Conservation (phyloP, 2,888 invertebrate genomes). For the Drosophila pullipes region DNA sequence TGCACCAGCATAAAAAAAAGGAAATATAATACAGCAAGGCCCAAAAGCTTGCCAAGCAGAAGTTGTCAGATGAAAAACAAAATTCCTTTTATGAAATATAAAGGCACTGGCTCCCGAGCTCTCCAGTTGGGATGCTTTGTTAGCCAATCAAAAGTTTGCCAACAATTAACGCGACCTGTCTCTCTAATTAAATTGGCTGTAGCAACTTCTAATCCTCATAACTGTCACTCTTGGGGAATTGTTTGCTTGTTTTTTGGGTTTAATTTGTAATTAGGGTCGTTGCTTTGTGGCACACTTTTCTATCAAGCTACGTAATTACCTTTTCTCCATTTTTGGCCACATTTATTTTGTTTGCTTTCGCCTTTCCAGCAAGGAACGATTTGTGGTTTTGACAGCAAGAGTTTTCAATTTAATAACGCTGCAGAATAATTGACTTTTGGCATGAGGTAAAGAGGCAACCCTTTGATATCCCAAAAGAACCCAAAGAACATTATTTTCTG, state of each 20-base stretch:
- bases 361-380: constrained; percentile 4
- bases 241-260: constrained; percentile 15
- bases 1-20: not conserved
- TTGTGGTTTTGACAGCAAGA: constrained; percentile 52
- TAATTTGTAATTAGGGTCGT: constrained; percentile 35
- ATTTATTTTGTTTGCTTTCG: constrained; percentile 3
- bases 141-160: constrained; percentile 19
- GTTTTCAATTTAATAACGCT: constrained; percentile 37
- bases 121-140: constrained; percentile 14
- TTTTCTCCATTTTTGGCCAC: constrained; percentile 9
- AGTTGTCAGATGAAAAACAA: not conserved
- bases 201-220: constrained; percentile 6
- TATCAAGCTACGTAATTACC: constrained; percentile 23
- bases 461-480: constrained; percentile 2
- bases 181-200: constrained; percentile 1
- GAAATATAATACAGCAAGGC: not conserved
- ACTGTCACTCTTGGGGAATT: constrained; percentile 11
- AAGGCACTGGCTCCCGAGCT: not conserved
- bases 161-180: constrained; percentile 36
- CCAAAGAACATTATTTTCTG: not conserved
- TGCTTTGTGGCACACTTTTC: constrained; percentile 13
- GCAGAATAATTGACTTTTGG: constrained; percentile 49
- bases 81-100: not conserved
- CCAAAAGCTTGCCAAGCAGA: not conserved
- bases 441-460: constrained; percentile 3